Evolutionary conservation across 2,797 vertebrate species (phyloP).

Genomic region (Karalla daura): DNA sequence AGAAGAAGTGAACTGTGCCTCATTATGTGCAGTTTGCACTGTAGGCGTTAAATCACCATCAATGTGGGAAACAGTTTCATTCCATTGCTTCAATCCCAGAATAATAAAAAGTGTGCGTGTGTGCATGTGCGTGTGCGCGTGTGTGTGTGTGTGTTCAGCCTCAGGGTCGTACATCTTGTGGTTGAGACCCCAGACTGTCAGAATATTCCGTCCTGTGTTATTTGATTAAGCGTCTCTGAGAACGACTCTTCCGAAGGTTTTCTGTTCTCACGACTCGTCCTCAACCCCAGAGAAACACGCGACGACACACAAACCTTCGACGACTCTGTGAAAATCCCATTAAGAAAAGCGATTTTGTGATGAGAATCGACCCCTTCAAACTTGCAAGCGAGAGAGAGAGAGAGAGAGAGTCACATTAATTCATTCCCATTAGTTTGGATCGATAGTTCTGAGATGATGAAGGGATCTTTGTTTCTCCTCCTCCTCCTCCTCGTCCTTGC

Average conservation of each 20-base stretch:
- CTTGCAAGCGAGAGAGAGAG: too few species aligned
- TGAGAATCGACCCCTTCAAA: background rate
- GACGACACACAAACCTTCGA: background rate
- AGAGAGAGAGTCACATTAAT: background rate
- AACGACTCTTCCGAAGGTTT: background rate
- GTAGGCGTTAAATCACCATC: too few species aligned
- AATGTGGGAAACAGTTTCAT: too few species aligned
- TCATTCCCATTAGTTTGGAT: constrained; percentile 6
- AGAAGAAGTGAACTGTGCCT: too few species aligned
- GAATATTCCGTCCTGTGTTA: constrained; percentile 40
- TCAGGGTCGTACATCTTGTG: constrained; percentile 36
- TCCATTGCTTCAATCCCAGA: constrained; percentile 3
- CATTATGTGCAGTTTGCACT: too few species aligned
- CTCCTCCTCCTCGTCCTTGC: background rate
- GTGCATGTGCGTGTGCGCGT: background rate
- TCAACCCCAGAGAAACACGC: background rate
- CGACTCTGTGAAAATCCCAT: background rate
- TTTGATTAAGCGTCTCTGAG: constrained; percentile 54
- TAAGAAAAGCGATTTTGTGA: background rate
- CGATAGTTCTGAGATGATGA: constrained; percentile 1
- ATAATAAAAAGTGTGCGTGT: constrained; percentile 1
- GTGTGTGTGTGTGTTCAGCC: constrained; percentile 16
- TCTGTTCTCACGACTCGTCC: constrained; percentile 57
- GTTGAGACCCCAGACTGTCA: constrained; percentile 47
- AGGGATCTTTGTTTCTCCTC: background rate